phyloP scores from a whole-genome alignment of 2,797 vertebrate genomes.

The Eremophila alpestris region DNA sequence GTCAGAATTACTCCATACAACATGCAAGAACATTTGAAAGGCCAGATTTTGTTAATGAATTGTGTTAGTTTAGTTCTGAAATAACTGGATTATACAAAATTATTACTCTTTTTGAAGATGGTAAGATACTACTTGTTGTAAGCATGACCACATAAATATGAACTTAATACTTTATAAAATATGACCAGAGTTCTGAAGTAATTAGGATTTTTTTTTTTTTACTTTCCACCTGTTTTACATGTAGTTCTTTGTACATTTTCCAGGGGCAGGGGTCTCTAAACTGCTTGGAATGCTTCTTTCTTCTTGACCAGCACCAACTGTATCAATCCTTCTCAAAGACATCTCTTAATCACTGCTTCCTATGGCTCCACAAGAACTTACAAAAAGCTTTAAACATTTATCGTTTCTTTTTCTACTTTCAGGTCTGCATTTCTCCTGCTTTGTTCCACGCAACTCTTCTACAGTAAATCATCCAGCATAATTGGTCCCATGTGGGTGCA shows the following conservation, averaged over 20 bases:
- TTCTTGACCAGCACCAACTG: neutral
- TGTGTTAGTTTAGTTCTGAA: neutral
- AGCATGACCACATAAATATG: neutral
- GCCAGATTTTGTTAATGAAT: neutral
- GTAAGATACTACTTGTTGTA: neutral
- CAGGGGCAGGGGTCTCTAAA: neutral
- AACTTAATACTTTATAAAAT: neutral
- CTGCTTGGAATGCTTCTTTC: neutral
- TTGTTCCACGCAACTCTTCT: neutral
- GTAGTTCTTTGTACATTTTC: neutral
- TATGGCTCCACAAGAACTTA: neutral
- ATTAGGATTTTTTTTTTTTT: neutral
- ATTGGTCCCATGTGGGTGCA: slow-evolving; percentile 14
- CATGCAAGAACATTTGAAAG: neutral
- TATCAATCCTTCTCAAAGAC: neutral
- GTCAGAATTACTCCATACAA: neutral
- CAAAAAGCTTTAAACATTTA: neutral
- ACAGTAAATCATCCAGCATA: slow-evolving; percentile 21
- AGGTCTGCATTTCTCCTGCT: slow-evolving; percentile 6
- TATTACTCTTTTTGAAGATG: neutral
- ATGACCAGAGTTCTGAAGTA: neutral
- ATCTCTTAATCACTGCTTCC: neutral
- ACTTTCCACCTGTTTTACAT: neutral
- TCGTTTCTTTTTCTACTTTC: neutral
- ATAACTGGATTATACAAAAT: neutral